Base-by-base conservation (phyloP, 2,797 vertebrate genomes). In the Nyctalus aviator region DNA sequence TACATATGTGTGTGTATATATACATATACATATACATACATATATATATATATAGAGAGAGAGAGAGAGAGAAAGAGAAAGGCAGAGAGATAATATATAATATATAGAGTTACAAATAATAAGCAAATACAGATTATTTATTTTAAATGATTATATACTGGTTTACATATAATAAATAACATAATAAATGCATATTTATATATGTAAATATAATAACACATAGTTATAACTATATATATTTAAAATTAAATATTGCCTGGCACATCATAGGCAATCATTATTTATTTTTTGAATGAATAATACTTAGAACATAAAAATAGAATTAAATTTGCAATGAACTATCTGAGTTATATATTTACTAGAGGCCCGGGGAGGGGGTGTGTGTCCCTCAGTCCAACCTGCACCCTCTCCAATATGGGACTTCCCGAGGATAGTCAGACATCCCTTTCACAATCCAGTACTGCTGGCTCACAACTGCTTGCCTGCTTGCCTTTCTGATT, bases 271-370 rank as follows among this genome's bases (percentile, higher is more conserved):
- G 57, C 57, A 71, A 78, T 66, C 41, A 84, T 48, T 83, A 30
- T 35, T 62, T 68, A 53, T 27, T 72, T 85, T n/a, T 66, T 62
- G 30, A 94, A 68, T 64, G 27, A 90, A 83, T 83, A 83, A 82
- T 1, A 64, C 23, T 37, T 81, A 88, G 69, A 85, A 69, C 37
- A 50, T 82, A 94, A 41, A 55, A 57, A 85, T 44, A 90, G 15
- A 4, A 35, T 94, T 93, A 92, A 69, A 78, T 94, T 90, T 87
- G 57, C 48, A 62, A 23, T 75, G 30, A 78, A 73, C 66, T 77
- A 37, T 14, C 75, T 30, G 30, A 89, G 21, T 88, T 91, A 6
- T 55, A 18, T 46, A 66, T 84, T 78, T 85, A 93, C 44, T 44
- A 44, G 44, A 44, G 44, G 44, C 44, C 10, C 10, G 2, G 44